phyloP scores from a whole-genome alignment of 1,140 invertebrate genomes.

The Nylanderia fulva region DNA sequence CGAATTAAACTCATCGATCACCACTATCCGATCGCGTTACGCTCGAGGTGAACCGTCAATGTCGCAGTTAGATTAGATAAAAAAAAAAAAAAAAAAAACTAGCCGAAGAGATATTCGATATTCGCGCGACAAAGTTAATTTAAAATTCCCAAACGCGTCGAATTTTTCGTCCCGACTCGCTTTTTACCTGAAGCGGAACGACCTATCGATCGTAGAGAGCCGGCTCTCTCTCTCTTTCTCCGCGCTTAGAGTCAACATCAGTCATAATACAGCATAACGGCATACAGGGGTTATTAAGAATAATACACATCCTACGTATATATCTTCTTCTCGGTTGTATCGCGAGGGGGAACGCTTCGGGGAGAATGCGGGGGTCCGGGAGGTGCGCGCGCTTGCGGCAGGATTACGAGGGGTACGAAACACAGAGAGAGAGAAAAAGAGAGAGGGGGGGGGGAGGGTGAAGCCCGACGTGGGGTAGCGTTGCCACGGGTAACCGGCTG shows the following conservation, averaged over 20 bases:
- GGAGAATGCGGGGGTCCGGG: constrained; percentile 35
- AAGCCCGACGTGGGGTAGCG: constrained; percentile 68
- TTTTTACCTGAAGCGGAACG: constrained; percentile 63
- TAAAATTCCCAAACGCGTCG: constrained; percentile 20
- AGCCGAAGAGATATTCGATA: background rate
- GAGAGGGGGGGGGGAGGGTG: constrained; percentile 24
- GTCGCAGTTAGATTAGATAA: background rate
- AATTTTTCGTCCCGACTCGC: constrained; percentile 41
- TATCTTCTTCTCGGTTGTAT: constrained; percentile 68
- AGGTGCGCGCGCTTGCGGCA: constrained; percentile 16
- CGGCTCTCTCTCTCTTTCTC: constrained; percentile 68
- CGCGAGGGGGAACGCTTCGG: constrained; percentile 49
- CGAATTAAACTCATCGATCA: background rate
- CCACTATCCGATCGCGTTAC: too few species aligned
- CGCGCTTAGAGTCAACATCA: constrained; percentile 85
- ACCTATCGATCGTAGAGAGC: constrained; percentile 84
- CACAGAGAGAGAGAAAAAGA: constrained; percentile 25
- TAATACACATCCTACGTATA: constrained; percentile 85
- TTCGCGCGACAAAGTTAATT: background rate
- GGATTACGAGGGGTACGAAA: constrained; percentile 54
- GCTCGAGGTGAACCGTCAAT: background rate
- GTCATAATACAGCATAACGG: constrained; percentile 85
- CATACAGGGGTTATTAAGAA: constrained; percentile 85
- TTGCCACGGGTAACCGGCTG: constrained; percentile 85
- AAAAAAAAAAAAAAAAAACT: too few species aligned